Evolutionary conservation across 2,113 vertebrate species (phyloP).

Genomic region (Proteles cristata): DNA sequence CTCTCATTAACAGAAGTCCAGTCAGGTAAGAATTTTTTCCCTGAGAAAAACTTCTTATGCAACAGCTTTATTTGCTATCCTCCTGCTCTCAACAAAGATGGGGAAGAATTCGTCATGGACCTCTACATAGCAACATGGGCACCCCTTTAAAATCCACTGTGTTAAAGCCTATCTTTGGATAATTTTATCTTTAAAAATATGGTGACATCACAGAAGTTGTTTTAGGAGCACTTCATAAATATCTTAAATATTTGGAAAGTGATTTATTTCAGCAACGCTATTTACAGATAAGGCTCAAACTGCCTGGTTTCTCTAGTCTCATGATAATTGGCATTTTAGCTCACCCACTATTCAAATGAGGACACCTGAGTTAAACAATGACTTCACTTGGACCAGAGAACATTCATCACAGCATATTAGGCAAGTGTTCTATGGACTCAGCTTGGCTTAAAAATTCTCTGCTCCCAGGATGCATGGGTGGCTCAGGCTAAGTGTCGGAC

Average conservation of each 20-base stretch:
- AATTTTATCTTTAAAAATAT: slow-evolving; percentile 28
- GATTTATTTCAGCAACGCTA: background rate
- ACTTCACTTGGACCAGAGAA: background rate
- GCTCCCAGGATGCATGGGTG: background rate
- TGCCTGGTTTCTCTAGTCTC: background rate
- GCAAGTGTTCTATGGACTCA: slow-evolving; percentile 11
- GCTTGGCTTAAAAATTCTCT: slow-evolving; percentile 40
- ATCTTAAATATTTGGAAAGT: background rate
- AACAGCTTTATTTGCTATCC: background rate
- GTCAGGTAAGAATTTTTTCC: background rate
- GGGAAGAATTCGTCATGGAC: background rate
- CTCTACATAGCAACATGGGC: background rate
- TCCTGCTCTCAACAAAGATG: background rate
- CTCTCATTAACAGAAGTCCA: background rate
- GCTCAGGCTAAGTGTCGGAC: too few relatives aligned
- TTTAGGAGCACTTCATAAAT: background rate
- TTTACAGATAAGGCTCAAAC: background rate
- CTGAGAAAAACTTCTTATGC: background rate
- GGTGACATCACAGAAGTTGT: background rate
- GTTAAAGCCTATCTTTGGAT: background rate
- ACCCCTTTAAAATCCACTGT: background rate
- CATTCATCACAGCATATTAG: background rate
- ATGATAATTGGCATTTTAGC: background rate
- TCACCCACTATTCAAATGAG: background rate
- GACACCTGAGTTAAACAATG: background rate